Percentiles rank a stretch among this genome's conserved stretches.
phyloP scores from a whole-genome alignment of 2,797 vertebrate genomes.

The Takifugu ocellatus region DNA sequence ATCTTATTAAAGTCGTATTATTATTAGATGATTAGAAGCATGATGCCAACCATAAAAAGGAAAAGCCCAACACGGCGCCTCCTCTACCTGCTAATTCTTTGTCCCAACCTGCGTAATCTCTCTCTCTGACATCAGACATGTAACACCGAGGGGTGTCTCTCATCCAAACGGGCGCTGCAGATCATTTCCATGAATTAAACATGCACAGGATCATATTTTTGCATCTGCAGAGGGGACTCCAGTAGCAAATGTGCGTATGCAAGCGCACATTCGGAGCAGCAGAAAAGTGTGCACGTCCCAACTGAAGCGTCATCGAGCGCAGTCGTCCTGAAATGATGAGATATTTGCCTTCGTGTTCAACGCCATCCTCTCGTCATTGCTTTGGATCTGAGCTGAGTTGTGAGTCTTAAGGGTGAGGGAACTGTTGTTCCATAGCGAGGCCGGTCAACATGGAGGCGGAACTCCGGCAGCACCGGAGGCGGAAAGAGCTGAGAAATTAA shows the following conservation, averaged over 20 bases:
- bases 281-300: conserved; percentile 8
- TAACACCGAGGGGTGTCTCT: conserved; percentile 5
- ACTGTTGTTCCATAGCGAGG: neutral
- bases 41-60: conserved; percentile 16
- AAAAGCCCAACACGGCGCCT: conserved; percentile 24
- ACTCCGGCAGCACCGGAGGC: neutral
- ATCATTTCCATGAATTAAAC: conserved; percentile 18
- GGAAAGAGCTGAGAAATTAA: neutral
- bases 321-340: conserved; percentile 10
- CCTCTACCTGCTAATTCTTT: conserved; percentile 21
- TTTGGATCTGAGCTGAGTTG: conserved; percentile 3
- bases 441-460: neutral
- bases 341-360: conserved; percentile 12
- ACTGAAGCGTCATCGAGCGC: conserved; percentile 23
- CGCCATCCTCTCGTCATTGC: conserved; percentile 13
- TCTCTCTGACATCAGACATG: conserved; percentile 1
- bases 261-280: neutral
- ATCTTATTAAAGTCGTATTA: no score
- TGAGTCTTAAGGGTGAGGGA: neutral
- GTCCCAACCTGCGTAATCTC: conserved; percentile 1
- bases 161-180: conserved; percentile 18
- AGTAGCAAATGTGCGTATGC: neutral
- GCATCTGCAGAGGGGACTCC: no score
- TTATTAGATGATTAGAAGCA: conserved; percentile 23
- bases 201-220: conserved; percentile 1